These are phyloP conservation scores for Micromesistius poutassou DNA, from an alignment of 2,797 vertebrate genomes.

Conservation along the genomic window DNA sequence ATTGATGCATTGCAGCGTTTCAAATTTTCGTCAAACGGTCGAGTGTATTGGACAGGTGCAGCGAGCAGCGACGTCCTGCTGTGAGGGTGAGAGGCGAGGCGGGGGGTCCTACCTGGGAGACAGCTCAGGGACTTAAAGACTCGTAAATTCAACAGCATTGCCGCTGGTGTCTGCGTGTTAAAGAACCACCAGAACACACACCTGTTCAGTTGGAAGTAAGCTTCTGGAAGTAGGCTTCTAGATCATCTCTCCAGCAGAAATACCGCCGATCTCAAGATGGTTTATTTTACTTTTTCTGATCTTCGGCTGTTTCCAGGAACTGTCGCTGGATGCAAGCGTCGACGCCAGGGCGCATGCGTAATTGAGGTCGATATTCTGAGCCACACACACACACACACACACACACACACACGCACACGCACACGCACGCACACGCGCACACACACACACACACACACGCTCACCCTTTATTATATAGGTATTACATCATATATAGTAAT, in stretches of 20 bases:
- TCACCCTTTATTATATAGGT: no score
- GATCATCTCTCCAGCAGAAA: background rate
- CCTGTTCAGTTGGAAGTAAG: background rate
- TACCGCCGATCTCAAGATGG: no score
- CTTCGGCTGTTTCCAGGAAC: conserved; percentile 6
- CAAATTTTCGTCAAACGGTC: background rate
- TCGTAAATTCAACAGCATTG: background rate
- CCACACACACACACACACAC: background rate
- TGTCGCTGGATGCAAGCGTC: background rate
- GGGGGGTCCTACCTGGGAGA: conserved; percentile 57
- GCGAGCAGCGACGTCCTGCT: no score
- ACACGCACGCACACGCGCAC: background rate
- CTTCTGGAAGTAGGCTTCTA: background rate
- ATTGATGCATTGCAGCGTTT: conserved; percentile 10
- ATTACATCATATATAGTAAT: no score
- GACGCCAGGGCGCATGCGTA: conserved; percentile 43
- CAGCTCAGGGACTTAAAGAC: conserved; percentile 47
- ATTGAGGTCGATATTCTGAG: conserved; percentile 4
- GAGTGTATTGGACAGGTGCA: background rate
- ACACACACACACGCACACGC: background rate
- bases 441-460: background rate
- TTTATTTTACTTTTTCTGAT: conserved; percentile 24
- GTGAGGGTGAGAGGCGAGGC: background rate
- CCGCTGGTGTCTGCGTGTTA: background rate
- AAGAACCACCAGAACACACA: background rate